These are phyloP conservation scores for Cydia fagiglandana DNA, from an alignment of 1,140 invertebrate genomes.

Conservation along the genomic window DNA sequence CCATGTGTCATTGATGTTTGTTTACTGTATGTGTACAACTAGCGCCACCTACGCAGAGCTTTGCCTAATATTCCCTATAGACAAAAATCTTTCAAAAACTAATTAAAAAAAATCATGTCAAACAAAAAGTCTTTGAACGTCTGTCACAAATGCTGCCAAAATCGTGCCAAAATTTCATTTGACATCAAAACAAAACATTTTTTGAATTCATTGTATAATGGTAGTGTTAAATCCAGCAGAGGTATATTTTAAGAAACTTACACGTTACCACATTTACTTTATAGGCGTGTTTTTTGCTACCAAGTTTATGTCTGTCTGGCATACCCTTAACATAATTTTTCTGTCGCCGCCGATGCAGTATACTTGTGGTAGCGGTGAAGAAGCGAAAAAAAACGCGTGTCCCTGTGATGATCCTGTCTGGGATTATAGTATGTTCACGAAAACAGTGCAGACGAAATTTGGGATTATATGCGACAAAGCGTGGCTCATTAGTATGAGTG, in stretches of 20 bases:
- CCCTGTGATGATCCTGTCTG: conserved; percentile 56
- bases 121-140: too few relatives aligned
- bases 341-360: conserved; percentile 59
- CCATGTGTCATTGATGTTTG: too few relatives aligned
- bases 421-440: conserved; percentile 55
- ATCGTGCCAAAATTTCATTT: neutral
- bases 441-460: conserved; percentile 64
- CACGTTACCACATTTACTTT: conserved; percentile 57
- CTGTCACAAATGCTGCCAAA: neutral
- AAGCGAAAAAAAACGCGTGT: conserved; percentile 51
- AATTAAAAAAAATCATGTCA: too few relatives aligned
- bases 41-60: too few relatives aligned
- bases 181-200: neutral
- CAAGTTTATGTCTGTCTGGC: conserved; percentile 59
- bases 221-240: conserved; percentile 54
- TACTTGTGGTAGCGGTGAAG: conserved; percentile 34
- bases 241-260: conserved; percentile 52
- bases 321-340: conserved; percentile 58
- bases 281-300: conserved; percentile 51
- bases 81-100: too few relatives aligned
- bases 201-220: neutral
- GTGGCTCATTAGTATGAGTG: conserved; percentile 59
- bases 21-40: too few relatives aligned
- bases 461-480: conserved; percentile 48
- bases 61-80: too few relatives aligned